Conservation (phyloP, 2,797 vertebrate genomes). For the Danio tinwini region DNA sequence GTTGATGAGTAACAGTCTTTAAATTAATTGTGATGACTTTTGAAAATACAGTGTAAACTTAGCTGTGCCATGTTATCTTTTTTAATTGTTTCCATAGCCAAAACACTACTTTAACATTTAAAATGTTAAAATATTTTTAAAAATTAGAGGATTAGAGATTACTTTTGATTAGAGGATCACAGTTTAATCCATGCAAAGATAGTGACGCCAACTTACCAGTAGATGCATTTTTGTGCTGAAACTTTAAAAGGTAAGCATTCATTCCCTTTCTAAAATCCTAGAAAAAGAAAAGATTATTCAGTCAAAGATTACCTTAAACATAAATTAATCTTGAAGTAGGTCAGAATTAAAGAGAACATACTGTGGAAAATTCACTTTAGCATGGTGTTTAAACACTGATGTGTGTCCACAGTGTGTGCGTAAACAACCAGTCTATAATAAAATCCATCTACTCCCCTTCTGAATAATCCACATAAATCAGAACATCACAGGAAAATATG, state of each 20-base stretch:
- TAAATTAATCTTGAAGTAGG: neutral
- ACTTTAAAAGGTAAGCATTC: constrained; percentile 95
- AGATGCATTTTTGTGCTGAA: constrained; percentile 96
- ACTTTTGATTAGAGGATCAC: neutral
- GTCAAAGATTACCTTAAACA: neutral
- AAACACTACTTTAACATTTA: neutral
- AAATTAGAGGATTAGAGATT: too few relatives aligned
- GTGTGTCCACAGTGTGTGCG: too few relatives aligned
- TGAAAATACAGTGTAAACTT: neutral
- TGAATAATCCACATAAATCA: too few relatives aligned
- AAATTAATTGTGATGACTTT: neutral
- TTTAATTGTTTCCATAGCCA: neutral
- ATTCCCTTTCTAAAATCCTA: constrained; percentile 99
- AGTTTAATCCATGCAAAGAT: neutral
- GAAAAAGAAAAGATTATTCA: constrained; percentile 34
- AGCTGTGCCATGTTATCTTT: too few relatives aligned
- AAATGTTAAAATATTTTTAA: neutral
- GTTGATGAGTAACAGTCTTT: neutral
- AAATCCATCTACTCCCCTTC: too few relatives aligned
- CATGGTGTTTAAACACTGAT: too few relatives aligned
- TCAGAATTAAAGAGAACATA: neutral
- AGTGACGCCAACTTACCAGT: constrained; percentile 82
- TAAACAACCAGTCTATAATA: too few relatives aligned
- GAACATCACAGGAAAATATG: too few relatives aligned
- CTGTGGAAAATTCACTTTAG: too few relatives aligned